Base-by-base conservation (phyloP, 2,113 vertebrate genomes). In the Orthonyx spaldingii region DNA sequence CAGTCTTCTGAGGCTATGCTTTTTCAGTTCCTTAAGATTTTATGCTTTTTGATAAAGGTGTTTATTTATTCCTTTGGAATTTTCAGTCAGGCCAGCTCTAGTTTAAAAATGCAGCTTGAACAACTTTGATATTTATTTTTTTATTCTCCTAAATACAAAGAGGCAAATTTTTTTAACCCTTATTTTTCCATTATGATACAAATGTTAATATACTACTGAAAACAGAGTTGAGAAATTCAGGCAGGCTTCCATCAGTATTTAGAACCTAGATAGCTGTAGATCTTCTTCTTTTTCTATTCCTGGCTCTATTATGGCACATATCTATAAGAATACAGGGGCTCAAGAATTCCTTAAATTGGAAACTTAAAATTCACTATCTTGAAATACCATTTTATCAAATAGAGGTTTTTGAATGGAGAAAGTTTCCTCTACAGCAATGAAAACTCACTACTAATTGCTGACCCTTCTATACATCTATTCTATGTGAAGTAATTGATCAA, bases 61-160 rank as follows among this genome's bases (percentile, higher is more conserved):
- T 82, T 85, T 81, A 50, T 70, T 69, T 85, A 61, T 86, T 85
- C 47, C 20, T 69, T 74, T 79, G 28, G 72, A 87, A 81, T 71
- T 68, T 65, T 47, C 57, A 72, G 53, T 41, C 30, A 71, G 30
- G 13, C 15, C 50, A 69, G 12, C 7, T 91, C 18, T 35, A 75
- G 65, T 63, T 88, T 77, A n/a, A 85, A 87, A 88, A 85, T 49
- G 7, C 21, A 68, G 20, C 87, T 69, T 88, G 53, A 92, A 86
- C 1, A 3, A 80, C 18, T 86, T 56, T 19, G 15, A 7, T 39
- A 33, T 66, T 75, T 68, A 21, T 66, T 69, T 92, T 92, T 56
- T 70, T 49, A 26, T 47, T 68, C 18, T 66, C 10, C 6, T 53
- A 63, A 79, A 70, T 37, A 66, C 4, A 86, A 84, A 72, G 8